Evolutionary conservation across 2,797 vertebrate genomes (phyloP).

Genomic region (Vespertilio murinus): DNA sequence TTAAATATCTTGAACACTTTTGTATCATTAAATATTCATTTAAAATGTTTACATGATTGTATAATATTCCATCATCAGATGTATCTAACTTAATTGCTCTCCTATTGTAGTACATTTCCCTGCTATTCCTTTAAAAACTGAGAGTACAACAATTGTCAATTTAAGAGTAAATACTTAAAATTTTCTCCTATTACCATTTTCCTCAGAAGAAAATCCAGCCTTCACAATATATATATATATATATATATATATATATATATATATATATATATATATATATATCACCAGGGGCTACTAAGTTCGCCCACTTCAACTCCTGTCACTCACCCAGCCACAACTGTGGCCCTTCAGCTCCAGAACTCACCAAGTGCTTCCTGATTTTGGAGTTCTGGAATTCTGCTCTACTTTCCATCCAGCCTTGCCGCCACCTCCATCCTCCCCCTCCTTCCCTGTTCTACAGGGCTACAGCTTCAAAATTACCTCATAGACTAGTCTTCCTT

Average conservation of each 20-base stretch:
- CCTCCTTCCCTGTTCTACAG: not conserved
- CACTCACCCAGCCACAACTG: not conserved
- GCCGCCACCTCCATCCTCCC: too few species aligned
- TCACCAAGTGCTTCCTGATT: not conserved
- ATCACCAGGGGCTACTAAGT: not conserved
- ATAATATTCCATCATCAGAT: not conserved
- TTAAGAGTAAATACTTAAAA: not conserved
- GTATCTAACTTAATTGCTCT: not conserved
- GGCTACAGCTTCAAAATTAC: not conserved
- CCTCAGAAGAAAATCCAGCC: not conserved
- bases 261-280: too few species aligned
- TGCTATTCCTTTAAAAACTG: not conserved
- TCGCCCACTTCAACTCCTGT: not conserved
- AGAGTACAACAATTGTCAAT: not conserved
- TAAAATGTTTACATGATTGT: not conserved
- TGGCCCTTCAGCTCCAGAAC: not conserved
- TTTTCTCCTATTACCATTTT: not conserved
- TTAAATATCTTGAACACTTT: slow-evolving; percentile 1
- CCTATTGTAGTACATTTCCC: not conserved
- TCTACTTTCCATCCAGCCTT: not conserved
- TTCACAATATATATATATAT: not conserved
- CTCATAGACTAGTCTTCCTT: not conserved
- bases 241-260: too few species aligned
- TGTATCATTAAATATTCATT: slow-evolving; percentile 12
- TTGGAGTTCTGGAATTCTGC: not conserved